Evolutionary conservation across 2,113 vertebrate species (phyloP).

Genomic region (Anoplopoma fimbria): DNA sequence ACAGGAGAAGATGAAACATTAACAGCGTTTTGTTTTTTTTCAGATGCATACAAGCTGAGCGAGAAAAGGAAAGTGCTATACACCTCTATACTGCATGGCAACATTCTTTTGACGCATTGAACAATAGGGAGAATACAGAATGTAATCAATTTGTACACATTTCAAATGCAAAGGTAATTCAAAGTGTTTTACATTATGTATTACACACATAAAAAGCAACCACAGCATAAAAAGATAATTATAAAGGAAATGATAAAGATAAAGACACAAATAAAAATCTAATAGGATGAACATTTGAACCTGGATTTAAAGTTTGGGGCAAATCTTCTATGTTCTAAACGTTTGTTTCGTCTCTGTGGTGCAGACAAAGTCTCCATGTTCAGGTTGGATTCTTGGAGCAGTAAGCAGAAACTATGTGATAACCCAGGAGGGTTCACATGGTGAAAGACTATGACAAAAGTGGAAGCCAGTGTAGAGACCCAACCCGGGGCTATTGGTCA

Average conservation of each 20-base stretch:
- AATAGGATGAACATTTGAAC: too few species aligned
- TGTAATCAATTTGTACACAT: background rate
- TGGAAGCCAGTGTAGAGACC: too few species aligned
- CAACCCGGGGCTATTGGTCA: too few species aligned
- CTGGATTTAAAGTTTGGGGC: background rate
- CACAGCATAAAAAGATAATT: background rate
- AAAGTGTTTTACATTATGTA: conserved; percentile 10
- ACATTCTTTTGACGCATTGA: background rate
- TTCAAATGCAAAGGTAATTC: conserved; percentile 8
- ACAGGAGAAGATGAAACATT: conserved; percentile 56
- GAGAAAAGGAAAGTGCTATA: background rate
- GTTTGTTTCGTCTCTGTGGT: too few species aligned
- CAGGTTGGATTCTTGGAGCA: too few species aligned
- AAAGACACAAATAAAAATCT: background rate
- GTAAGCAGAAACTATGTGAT: too few species aligned
- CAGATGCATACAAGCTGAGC: conserved; percentile 26
- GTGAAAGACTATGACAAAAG: too few species aligned
- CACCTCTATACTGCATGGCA: background rate
- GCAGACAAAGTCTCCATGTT: too few species aligned
- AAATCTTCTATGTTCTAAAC: background rate
- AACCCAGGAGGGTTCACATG: too few species aligned
- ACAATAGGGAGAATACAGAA: background rate
- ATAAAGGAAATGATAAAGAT: background rate
- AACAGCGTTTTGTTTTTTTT: conserved; percentile 27
- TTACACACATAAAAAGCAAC: background rate